Conservation (phyloP, 2,888 invertebrate genomes). For the Entomobrya proxima region DNA sequence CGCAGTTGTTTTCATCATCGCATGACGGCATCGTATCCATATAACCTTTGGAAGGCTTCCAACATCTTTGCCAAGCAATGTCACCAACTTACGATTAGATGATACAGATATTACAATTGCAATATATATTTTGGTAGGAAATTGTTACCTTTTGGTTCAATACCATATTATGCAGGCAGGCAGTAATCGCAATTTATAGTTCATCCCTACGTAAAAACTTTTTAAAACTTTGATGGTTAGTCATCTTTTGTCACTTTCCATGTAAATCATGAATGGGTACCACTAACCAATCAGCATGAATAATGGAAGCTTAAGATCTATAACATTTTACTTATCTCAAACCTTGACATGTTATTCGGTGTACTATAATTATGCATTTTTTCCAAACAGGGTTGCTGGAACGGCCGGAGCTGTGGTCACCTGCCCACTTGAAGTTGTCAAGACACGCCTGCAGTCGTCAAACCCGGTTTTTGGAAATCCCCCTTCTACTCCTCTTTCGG, state of each 20-base stretch:
- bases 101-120: not conserved
- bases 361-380: slow-evolving; percentile 68
- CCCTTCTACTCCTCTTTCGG: slow-evolving; percentile 81
- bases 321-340: not conserved
- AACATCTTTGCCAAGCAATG: slow-evolving; percentile 26
- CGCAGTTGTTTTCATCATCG: not conserved
- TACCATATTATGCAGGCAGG: not conserved
- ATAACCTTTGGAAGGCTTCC: slow-evolving; percentile 69
- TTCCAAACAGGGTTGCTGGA: slow-evolving; percentile 88
- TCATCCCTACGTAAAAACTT: not conserved
- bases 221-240: not conserved
- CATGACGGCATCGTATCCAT: slow-evolving; percentile 6
- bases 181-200: not conserved
- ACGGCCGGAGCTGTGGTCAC: slow-evolving; percentile 97
- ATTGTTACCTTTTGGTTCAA: no score
- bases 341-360: not conserved
- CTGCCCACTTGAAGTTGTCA: slow-evolving; percentile 98
- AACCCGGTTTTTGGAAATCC: slow-evolving; percentile 81
- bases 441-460: slow-evolving; percentile 97
- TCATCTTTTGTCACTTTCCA: slow-evolving; percentile 37
- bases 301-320: slow-evolving; percentile 40
- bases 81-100: not conserved
- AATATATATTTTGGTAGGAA: no score
- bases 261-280: slow-evolving; percentile 51
- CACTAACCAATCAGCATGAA: slow-evolving; percentile 51